phyloP scores from a whole-genome alignment of 2,113 vertebrate genomes.

The Stegostoma tigrinum region DNA sequence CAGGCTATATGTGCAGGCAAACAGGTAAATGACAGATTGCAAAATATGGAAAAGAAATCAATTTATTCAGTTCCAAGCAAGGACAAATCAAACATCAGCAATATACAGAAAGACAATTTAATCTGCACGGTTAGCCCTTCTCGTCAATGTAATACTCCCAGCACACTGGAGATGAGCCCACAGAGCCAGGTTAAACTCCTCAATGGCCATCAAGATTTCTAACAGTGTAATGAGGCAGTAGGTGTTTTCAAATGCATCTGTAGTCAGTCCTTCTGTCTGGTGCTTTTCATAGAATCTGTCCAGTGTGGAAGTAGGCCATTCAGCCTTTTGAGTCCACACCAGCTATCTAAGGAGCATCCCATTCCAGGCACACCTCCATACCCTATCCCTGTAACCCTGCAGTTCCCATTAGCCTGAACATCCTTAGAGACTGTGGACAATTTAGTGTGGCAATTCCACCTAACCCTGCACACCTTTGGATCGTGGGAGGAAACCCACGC shows the following conservation, averaged over 20 bases:
- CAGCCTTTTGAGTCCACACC: too few species aligned
- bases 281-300: background rate
- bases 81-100: background rate
- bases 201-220: background rate
- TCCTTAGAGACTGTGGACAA: too few species aligned
- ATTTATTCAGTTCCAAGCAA: background rate
- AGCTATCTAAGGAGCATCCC: too few species aligned
- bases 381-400: too few species aligned
- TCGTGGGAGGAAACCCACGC: too few species aligned
- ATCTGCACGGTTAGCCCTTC: background rate
- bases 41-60: background rate
- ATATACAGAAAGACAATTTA: background rate
- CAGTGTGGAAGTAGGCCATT: too few species aligned
- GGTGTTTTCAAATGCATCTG: background rate
- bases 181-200: background rate
- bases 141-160: background rate
- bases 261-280: background rate
- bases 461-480: too few species aligned
- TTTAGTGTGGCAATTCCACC: too few species aligned
- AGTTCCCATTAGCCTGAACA: too few species aligned
- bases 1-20: background rate
- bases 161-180: background rate
- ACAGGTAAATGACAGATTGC: background rate
- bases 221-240: background rate
- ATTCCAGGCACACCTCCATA: too few species aligned